Conservation (phyloP, 2,888 invertebrate genomes). For the Eupeodes luniger region DNA sequence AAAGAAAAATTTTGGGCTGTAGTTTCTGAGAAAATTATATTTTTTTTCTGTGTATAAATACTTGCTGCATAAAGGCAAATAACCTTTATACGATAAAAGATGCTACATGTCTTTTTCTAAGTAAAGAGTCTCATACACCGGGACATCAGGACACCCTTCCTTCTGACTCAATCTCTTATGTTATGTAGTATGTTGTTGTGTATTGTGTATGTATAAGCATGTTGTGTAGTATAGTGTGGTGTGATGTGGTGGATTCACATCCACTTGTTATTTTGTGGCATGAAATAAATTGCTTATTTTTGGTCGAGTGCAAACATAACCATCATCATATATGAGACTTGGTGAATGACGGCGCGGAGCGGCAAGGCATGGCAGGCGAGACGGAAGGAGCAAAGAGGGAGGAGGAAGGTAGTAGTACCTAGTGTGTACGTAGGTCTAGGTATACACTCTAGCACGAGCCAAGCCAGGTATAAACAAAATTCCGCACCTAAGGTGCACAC, state of each 20-base stretch:
- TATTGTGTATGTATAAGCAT: background rate
- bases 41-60: background rate
- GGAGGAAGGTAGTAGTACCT: too few species aligned
- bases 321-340: conserved; percentile 26
- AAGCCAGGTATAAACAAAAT: conserved; percentile 28
- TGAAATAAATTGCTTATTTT: conserved; percentile 74
- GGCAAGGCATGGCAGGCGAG: background rate
- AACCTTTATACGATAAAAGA: conserved; percentile 62
- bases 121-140: conserved; percentile 56
- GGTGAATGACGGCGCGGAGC: background rate
- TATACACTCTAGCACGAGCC: conserved; percentile 9
- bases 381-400: background rate
- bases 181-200: background rate
- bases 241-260: conserved; percentile 63
- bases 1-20: background rate
- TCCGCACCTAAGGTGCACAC: conserved; percentile 48
- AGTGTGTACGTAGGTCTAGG: background rate
- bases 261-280: conserved; percentile 69
- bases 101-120: conserved; percentile 64
- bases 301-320: conserved; percentile 64
- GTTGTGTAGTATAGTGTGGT: background rate
- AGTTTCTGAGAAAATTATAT: background rate
- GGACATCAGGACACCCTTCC: conserved; percentile 48
- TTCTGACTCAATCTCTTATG: conserved; percentile 36
- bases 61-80: conserved; percentile 55